A percentile compares a stretch with the other conserved stretches of the same genome.
These are phyloP conservation scores for Thermophis baileyi DNA, from an alignment of 2,113 vertebrate species.

Conservation along the genomic window DNA sequence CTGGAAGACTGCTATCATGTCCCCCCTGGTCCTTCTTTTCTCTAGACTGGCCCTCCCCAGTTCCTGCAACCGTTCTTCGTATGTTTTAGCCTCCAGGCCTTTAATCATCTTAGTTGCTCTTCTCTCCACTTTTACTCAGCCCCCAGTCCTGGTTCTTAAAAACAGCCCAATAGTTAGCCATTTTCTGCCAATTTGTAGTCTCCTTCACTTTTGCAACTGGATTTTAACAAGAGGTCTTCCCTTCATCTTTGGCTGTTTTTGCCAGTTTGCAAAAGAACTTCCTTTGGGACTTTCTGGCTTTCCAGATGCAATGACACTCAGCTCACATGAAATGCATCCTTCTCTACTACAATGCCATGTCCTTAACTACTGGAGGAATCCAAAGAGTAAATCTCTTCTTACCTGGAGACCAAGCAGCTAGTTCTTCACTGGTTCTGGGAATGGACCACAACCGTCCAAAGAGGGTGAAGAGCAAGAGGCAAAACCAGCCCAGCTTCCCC, in stretches of 20 bases:
- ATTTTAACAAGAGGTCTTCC: background rate
- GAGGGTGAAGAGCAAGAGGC: constrained; percentile 55
- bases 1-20: no score
- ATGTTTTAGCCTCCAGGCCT: background rate
- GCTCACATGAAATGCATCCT: background rate
- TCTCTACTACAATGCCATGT: background rate
- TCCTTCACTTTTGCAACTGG: background rate
- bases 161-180: background rate
- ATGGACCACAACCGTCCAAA: constrained; percentile 50
- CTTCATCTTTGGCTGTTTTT: background rate
- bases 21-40: no score
- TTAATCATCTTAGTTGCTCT: background rate
- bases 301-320: background rate
- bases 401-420: constrained; percentile 63
- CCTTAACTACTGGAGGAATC: background rate
- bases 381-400: constrained; percentile 30
- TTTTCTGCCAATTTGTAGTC: background rate
- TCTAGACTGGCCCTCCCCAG: no score
- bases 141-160: background rate
- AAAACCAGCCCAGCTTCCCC: constrained; percentile 60
- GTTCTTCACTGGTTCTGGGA: constrained; percentile 41
- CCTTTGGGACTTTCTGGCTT: background rate
- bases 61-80: background rate
- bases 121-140: background rate
- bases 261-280: background rate